Conservation (phyloP, 2,888 invertebrate species). For the Rhimphoctona megacephalus region DNA sequence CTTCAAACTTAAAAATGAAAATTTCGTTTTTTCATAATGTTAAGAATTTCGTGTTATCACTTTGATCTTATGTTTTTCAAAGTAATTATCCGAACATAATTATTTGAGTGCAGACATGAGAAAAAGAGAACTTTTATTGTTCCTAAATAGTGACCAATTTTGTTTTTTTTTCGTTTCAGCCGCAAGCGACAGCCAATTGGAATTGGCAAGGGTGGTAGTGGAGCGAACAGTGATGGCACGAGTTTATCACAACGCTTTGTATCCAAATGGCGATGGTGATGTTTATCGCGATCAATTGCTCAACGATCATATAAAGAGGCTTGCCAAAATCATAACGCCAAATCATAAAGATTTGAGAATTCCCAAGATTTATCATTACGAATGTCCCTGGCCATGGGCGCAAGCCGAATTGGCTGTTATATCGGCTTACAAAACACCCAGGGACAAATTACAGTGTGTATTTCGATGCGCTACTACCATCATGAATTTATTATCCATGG, state of each 20-base stretch:
- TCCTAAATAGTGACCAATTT: background rate
- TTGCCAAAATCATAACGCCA: slow-evolving; percentile 91
- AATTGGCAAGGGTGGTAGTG: slow-evolving; percentile 92
- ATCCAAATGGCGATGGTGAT: slow-evolving; percentile 99
- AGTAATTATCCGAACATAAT: background rate
- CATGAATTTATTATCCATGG: slow-evolving; percentile 96
- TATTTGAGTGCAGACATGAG: too few relatives aligned
- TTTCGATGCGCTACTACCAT: slow-evolving; percentile 96
- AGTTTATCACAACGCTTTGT: slow-evolving; percentile 96
- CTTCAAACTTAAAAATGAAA: too few relatives aligned
- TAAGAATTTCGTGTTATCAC: background rate
- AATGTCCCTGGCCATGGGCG: slow-evolving; percentile 98
- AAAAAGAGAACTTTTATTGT: background rate
- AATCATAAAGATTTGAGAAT: slow-evolving; percentile 93
- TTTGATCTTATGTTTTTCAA: background rate
- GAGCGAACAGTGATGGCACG: slow-evolving; percentile 96
- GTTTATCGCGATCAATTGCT: slow-evolving; percentile 95
- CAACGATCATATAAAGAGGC: slow-evolving; percentile 94
- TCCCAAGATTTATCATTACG: slow-evolving; percentile 93
- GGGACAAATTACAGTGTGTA: slow-evolving; percentile 94
- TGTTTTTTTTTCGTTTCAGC: slow-evolving; percentile 84
- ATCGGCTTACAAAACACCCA: slow-evolving; percentile 95
- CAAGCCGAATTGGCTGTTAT: slow-evolving; percentile 95
- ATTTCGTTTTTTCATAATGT: too few relatives aligned
- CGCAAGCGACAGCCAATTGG: slow-evolving; percentile 90